Conservation (phyloP, 2,888 invertebrate species). For the Aphidoletes aphidimyza region DNA sequence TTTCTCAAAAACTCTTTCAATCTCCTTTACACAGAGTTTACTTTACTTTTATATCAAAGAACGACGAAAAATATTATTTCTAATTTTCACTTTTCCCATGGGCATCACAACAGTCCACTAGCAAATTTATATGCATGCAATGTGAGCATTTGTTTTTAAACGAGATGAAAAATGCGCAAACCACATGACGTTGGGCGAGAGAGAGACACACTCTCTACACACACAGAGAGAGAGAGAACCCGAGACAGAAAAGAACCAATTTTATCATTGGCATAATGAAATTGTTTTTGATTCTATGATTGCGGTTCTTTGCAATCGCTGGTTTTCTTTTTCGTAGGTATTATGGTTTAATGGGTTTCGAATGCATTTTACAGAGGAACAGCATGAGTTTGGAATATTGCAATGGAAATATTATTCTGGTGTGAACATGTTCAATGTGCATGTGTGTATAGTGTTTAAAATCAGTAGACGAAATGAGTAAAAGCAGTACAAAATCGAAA, state of each 20-base stretch:
- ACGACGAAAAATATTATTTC: conserved; percentile 19
- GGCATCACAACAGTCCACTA: conserved; percentile 10
- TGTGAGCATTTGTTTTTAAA: background rate
- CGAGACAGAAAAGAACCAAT: background rate
- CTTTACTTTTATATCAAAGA: background rate
- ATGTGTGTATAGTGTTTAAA: too few species aligned
- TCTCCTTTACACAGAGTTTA: background rate
- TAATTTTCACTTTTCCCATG: conserved; percentile 53
- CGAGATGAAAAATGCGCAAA: background rate
- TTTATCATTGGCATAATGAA: background rate
- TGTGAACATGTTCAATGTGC: too few species aligned
- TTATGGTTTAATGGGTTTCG: conserved; percentile 45
- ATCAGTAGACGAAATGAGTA: too few species aligned
- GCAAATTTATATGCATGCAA: background rate
- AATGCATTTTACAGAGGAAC: conserved; percentile 21
- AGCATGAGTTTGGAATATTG: background rate
- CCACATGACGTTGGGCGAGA: background rate
- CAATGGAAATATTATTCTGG: too few species aligned
- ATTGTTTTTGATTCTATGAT: conserved; percentile 34
- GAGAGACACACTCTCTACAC: too few species aligned
- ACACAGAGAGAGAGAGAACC: too few species aligned
- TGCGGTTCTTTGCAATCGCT: conserved; percentile 8
- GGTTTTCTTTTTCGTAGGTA: background rate
- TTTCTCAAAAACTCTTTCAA: background rate
- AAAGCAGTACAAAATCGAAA: too few species aligned